These are phyloP conservation scores for Polymixis lichenea DNA, from an alignment of 2,888 invertebrate genomes.

Conservation along the genomic window DNA sequence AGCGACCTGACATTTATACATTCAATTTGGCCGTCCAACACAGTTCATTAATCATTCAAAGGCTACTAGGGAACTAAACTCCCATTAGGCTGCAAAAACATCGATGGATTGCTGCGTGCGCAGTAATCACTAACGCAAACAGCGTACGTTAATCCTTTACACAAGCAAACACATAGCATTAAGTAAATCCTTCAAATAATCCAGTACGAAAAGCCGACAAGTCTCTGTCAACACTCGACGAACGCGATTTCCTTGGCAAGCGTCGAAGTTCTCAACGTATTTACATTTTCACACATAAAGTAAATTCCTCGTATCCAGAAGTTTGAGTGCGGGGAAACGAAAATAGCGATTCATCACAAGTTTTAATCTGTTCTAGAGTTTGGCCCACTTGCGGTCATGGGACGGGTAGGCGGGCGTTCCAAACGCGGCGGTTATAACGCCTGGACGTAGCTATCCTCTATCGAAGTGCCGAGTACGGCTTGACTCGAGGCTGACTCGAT, in stretches of 20 bases:
- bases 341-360: constrained; percentile 89
- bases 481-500: too few relatives aligned
- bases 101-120: constrained; percentile 74
- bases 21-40: constrained; percentile 70
- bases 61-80: constrained; percentile 67
- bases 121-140: constrained; percentile 81
- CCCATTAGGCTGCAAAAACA: constrained; percentile 79
- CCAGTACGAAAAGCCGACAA: constrained; percentile 86
- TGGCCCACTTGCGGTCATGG: constrained; percentile 81
- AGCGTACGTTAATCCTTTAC: constrained; percentile 81
- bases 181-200: constrained; percentile 88
- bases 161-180: constrained; percentile 85
- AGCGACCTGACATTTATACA: constrained; percentile 73
- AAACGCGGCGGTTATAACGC: constrained; percentile 42
- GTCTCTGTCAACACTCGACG: constrained; percentile 86
- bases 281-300: constrained; percentile 89
- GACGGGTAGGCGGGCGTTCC: constrained; percentile 46
- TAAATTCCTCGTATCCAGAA: constrained; percentile 85
- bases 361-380: constrained; percentile 88
- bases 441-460: not conserved
- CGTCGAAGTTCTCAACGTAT: constrained; percentile 84
- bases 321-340: constrained; percentile 83
- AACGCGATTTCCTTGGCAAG: constrained; percentile 85
- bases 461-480: too few relatives aligned
- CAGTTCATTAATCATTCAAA: constrained; percentile 75